phyloP scores from a whole-genome alignment of 2,797 vertebrate species.

The Cuniculus paca region DNA sequence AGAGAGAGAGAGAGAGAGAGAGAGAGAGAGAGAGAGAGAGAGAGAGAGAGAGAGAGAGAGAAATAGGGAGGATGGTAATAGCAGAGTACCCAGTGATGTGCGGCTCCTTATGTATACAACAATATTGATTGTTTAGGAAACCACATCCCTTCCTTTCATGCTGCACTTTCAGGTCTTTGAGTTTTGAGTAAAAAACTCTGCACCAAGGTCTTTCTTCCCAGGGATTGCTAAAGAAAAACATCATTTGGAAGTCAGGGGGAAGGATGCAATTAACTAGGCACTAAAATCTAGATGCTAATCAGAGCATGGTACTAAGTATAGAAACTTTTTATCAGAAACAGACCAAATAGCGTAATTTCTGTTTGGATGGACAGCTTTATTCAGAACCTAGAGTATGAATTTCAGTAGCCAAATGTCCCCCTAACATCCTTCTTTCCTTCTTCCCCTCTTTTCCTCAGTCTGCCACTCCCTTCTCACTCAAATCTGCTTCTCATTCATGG shows the following conservation, averaged over 20 bases:
- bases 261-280: background rate
- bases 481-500: background rate
- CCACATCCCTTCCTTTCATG: background rate
- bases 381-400: background rate
- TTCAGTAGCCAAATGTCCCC: background rate
- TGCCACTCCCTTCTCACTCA: background rate
- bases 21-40: background rate
- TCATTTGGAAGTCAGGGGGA: background rate
- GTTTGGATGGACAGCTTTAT: background rate
- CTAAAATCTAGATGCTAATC: background rate
- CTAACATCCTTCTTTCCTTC: background rate
- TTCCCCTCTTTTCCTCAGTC: background rate
- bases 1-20: background rate
- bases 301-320: background rate
- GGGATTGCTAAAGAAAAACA: background rate
- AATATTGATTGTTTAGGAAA: background rate
- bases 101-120: background rate
- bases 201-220: background rate
- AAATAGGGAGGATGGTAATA: no score
- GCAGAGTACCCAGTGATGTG: no score
- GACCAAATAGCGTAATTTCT: background rate
- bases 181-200: slow-evolving; percentile 36
- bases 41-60: no score
- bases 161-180: background rate
- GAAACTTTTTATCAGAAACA: background rate